Conservation (phyloP, 2,797 vertebrate species). For the Pseudomugil gertrudae region DNA sequence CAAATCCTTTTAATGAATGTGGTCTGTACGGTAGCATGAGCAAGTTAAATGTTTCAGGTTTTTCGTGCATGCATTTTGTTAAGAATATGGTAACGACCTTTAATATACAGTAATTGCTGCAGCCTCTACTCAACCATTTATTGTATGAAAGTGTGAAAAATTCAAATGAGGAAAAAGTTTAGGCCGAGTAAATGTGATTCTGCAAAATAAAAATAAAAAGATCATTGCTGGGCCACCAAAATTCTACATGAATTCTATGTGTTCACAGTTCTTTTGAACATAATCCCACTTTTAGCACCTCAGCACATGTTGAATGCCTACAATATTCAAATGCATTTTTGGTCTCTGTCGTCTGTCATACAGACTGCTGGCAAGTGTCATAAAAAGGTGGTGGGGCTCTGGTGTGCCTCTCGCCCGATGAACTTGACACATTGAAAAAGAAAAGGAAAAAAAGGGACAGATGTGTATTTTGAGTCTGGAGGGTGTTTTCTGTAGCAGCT, state of each 20-base stretch:
- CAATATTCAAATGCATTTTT: slow-evolving; percentile 80
- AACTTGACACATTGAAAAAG: slow-evolving; percentile 65
- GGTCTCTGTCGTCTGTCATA: slow-evolving; percentile 78
- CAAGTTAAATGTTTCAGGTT: slow-evolving; percentile 31
- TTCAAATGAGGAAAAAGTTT: slow-evolving; percentile 52
- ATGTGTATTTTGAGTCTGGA: slow-evolving; percentile 61
- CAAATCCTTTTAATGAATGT: slow-evolving; percentile 66
- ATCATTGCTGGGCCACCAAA: slow-evolving; percentile 1
- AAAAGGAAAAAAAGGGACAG: slow-evolving; percentile 48
- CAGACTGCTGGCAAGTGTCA: slow-evolving; percentile 69
- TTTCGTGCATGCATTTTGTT: slow-evolving; percentile 11
- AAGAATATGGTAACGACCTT: slow-evolving; percentile 12
- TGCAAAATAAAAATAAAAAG: too few species aligned
- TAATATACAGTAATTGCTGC: slow-evolving; percentile 26
- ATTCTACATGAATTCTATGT: slow-evolving; percentile 9
- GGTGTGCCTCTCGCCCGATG: slow-evolving; percentile 48
- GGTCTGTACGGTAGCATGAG: slow-evolving; percentile 44
- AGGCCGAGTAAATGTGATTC: slow-evolving; percentile 45
- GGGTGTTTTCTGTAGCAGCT: slow-evolving; percentile 33
- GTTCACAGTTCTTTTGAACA: slow-evolving; percentile 17
- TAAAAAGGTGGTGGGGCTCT: slow-evolving; percentile 76
- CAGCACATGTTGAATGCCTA: slow-evolving; percentile 40
- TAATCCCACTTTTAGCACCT: slow-evolving; percentile 28
- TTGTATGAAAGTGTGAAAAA: slow-evolving; percentile 37
- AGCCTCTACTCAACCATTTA: slow-evolving; percentile 18